phyloP scores from a whole-genome alignment of 2,113 vertebrate genomes.

The Dicaeum eximium region DNA sequence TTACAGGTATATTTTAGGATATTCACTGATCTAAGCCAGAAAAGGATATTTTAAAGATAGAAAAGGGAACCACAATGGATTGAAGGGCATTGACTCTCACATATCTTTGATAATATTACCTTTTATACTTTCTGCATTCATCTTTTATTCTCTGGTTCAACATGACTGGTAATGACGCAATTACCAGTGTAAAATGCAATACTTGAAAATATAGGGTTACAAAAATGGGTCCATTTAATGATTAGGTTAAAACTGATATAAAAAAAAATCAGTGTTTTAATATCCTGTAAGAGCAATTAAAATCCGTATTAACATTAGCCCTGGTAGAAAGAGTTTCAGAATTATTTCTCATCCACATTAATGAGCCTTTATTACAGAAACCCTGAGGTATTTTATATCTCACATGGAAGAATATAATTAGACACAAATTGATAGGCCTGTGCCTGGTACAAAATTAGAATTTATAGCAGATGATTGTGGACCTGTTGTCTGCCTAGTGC shows the following conservation, averaged over 20 bases:
- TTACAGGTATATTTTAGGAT: background rate
- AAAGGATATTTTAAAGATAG: background rate
- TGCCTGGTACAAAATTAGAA: slow-evolving; percentile 66
- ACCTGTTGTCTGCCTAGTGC: slow-evolving; percentile 54
- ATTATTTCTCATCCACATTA: slow-evolving; percentile 71
- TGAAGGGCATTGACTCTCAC: background rate
- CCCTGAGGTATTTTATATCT: slow-evolving; percentile 73
- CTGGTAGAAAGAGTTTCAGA: slow-evolving; percentile 64
- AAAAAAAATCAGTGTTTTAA: slow-evolving; percentile 49
- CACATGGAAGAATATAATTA: slow-evolving; percentile 73
- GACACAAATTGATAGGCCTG: slow-evolving; percentile 71
- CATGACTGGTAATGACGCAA: background rate
- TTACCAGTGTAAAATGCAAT: background rate
- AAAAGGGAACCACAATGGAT: background rate
- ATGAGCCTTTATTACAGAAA: slow-evolving; percentile 73
- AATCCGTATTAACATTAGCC: slow-evolving; percentile 72
- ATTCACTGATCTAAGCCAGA: background rate
- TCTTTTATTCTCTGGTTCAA: background rate
- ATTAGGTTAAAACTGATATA: slow-evolving; percentile 45
- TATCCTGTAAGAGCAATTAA: slow-evolving; percentile 69
- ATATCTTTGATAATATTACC: background rate
- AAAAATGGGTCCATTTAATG: slow-evolving; percentile 50
- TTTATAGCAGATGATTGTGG: slow-evolving; percentile 63
- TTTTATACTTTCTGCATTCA: background rate
- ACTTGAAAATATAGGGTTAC: slow-evolving; percentile 31